Evolutionary conservation across 2,113 vertebrate genomes (phyloP).

Genomic region (Silurus glanis): DNA sequence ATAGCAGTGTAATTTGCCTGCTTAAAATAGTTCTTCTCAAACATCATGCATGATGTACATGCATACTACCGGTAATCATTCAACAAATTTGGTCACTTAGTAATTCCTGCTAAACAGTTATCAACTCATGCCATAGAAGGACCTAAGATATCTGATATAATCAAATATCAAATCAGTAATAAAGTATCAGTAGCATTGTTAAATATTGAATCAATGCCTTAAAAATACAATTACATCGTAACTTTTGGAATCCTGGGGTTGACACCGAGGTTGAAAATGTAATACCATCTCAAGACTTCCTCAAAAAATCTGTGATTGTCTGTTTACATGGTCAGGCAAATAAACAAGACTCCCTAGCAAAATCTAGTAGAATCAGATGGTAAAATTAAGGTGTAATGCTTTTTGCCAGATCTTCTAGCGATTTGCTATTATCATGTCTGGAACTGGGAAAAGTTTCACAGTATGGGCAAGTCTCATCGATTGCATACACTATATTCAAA

Average conservation of each 20-base stretch:
- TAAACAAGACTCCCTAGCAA: not conserved
- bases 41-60: not conserved
- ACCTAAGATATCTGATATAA: not conserved
- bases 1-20: not conserved
- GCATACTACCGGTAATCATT: not conserved
- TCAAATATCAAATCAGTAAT: not conserved
- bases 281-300: not conserved
- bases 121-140: not conserved
- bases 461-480: not conserved
- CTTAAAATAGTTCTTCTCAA: not conserved
- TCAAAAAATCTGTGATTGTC: not conserved
- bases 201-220: not conserved
- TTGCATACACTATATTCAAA: not conserved
- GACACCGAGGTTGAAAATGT: not conserved
- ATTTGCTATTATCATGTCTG: not conserved
- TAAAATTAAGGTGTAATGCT: not conserved
- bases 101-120: not conserved
- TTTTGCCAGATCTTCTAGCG: not conserved
- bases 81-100: not conserved
- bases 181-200: not conserved
- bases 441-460: not conserved
- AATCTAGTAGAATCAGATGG: not conserved
- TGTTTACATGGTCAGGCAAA: not conserved
- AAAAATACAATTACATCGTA: not conserved
- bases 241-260: not conserved